A percentile compares a stretch with the other conserved stretches of the same genome.
Evolutionary conservation across 2,113 vertebrate genomes (phyloP).

Genomic region (Caretta caretta): DNA sequence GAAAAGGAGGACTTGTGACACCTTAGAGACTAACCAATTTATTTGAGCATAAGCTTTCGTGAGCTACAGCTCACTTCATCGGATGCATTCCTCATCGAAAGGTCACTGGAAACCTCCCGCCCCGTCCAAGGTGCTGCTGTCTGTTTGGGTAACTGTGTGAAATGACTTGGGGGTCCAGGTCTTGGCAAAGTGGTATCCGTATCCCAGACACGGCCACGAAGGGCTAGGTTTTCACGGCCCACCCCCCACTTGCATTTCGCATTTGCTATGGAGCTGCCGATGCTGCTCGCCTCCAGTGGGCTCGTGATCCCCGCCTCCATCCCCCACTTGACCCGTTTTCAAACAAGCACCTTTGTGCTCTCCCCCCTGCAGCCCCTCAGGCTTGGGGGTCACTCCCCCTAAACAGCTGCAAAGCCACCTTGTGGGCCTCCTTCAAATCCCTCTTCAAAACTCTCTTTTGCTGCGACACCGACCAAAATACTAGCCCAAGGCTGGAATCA

Average conservation of each 20-base stretch:
- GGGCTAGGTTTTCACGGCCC: neutral
- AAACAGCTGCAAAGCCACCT: neutral
- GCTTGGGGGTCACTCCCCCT: too few species aligned
- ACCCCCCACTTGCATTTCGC: neutral
- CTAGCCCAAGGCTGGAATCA: too few species aligned
- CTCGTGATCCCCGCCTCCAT: too few species aligned
- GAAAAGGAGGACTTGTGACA: too few species aligned
- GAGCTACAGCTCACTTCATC: too few species aligned
- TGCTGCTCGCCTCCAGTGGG: too few species aligned
- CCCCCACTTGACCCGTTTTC: neutral
- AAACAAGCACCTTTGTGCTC: neutral
- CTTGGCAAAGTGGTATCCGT: neutral
- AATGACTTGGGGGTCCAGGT: neutral
- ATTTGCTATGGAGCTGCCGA: neutral
- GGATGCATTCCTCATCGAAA: neutral
- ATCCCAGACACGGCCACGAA: fast-evolving
- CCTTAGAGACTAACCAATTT: too few species aligned
- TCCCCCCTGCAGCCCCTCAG: neutral
- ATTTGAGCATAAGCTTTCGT: too few species aligned
- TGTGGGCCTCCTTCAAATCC: neutral
- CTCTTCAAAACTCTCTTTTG: neutral
- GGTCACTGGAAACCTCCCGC: neutral
- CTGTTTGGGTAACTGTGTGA: neutral
- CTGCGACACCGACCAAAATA: neutral
- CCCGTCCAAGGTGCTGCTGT: neutral